Percentiles rank a stretch among this genome's conserved stretches.
phyloP scores from a whole-genome alignment of 2,797 vertebrate species.

The Paramormyrops hopkinsi region DNA sequence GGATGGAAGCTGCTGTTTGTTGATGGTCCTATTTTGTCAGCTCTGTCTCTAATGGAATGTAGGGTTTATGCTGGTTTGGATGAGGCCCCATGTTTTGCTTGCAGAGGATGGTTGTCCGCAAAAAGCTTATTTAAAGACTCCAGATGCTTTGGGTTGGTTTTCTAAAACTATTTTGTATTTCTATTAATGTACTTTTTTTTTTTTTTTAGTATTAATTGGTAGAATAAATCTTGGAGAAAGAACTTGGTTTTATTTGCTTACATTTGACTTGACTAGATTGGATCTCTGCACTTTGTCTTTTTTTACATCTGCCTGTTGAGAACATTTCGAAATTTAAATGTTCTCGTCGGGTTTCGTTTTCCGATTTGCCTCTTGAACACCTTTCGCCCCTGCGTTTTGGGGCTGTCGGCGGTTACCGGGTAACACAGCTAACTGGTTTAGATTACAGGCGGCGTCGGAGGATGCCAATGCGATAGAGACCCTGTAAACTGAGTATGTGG shows the following conservation, averaged over 20 bases:
- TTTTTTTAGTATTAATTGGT: neutral
- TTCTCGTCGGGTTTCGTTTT: neutral
- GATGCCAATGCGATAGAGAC: slow-evolving; percentile 30
- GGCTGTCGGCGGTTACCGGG: slow-evolving; percentile 39
- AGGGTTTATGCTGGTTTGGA: neutral
- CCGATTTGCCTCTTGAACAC: neutral
- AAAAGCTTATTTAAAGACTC: neutral
- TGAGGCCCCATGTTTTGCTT: neutral
- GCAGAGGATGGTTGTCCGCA: neutral
- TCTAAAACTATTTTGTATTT: neutral
- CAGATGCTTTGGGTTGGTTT: neutral
- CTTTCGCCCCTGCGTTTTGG: neutral
- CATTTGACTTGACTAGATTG: neutral
- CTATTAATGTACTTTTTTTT: neutral
- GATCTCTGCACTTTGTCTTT: neutral
- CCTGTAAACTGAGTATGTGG: slow-evolving; percentile 48
- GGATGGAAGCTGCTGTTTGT: neutral
- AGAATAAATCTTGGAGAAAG: neutral
- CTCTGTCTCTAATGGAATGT: neutral
- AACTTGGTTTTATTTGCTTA: neutral
- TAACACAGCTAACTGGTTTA: slow-evolving; percentile 40
- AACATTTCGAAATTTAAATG: neutral
- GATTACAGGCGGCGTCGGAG: slow-evolving; percentile 39
- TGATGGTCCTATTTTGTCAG: neutral
- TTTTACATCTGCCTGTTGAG: neutral